phyloP scores from a whole-genome alignment of 2,113 vertebrate species.

The Eleginops maclovinus region DNA sequence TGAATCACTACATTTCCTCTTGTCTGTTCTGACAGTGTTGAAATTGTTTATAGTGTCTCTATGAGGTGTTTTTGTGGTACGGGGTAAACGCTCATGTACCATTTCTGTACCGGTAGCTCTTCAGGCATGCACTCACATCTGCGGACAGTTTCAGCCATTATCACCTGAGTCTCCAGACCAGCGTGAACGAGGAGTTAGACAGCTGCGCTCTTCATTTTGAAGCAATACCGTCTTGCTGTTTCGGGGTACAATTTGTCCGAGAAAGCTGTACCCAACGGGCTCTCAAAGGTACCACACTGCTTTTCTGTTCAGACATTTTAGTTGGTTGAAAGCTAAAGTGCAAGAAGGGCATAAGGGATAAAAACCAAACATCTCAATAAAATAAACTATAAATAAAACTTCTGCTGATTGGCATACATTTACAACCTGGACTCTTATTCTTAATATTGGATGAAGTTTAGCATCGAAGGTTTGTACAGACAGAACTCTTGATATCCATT shows the following conservation, averaged over 20 bases:
- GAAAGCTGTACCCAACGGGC: conserved; percentile 8
- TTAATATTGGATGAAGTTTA: too few relatives aligned
- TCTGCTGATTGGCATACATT: too few relatives aligned
- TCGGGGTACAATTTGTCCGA: conserved; percentile 21
- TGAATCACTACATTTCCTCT: too few relatives aligned
- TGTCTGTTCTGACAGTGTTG: too few relatives aligned
- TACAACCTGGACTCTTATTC: too few relatives aligned
- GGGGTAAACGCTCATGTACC: not conserved
- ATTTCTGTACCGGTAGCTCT: conserved; percentile 22
- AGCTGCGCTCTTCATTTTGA: conserved; percentile 54
- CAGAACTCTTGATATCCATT: too few relatives aligned
- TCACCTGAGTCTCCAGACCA: conserved; percentile 9
- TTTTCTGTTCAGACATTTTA: conserved; percentile 1
- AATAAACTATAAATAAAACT: too few relatives aligned
- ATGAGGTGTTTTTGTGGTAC: conserved; percentile 1
- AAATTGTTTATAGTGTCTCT: too few relatives aligned
- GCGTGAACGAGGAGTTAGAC: conserved; percentile 12
- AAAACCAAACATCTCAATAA: conserved; percentile 22
- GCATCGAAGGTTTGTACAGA: too few relatives aligned
- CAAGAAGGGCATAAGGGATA: conserved; percentile 12
- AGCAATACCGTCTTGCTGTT: conserved; percentile 20
- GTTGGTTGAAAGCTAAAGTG: conserved; percentile 29
- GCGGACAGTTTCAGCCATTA: conserved; percentile 34
- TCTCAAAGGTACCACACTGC: not conserved
- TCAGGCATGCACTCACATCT: conserved; percentile 31